Base-by-base conservation (phyloP, 2,888 invertebrate genomes). In the Heliconius cydno region DNA sequence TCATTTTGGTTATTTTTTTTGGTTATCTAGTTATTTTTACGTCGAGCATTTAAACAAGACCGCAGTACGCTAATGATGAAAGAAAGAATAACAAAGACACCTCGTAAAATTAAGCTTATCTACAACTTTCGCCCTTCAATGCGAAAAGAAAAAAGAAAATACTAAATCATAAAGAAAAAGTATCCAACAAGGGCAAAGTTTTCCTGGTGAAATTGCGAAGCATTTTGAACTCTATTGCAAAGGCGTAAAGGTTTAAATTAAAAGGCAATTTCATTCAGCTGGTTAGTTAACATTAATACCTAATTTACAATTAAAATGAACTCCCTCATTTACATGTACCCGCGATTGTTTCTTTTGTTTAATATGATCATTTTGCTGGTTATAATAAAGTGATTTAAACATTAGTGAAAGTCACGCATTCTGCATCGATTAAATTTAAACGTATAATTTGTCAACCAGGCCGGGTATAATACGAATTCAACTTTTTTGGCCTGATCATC, bases 291-390 rank as follows among this genome's bases (percentile, higher is more conserved):
- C 15, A 79, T 65, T 78, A 28, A 76, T 71, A 57, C 34, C 79
- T 82, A 76, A 80, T 80, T 79, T 81, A 78, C 78, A 81, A 80
- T 80, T 82, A 81, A 81, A 79, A 82, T 82, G 7, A 68, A 60
- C 71, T 71, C 41, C 46, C 41, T 79, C 77, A 80, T 82, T 80
- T 80, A 72, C 80, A 82, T 82, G 25, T 30, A 28, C 57, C 73
- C 68, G 25, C 71, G 57, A 67, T 68, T 77, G 65, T 81, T 81
- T 78, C 76, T 80, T 81, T 65, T 78, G 73, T 81, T 80, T 65
- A n/a, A 34, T 63, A 28, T 63, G 77, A 76, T 78, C 66, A 76
- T 71, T 77, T 81, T 76, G 67, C 67, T 63, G 13, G 67, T 74
- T 30, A 76, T 38, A 79, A 70, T 65, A 34, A 70, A 74, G 70